Conservation (phyloP, 1,140 invertebrate genomes). For the Apolygus lucorum region DNA sequence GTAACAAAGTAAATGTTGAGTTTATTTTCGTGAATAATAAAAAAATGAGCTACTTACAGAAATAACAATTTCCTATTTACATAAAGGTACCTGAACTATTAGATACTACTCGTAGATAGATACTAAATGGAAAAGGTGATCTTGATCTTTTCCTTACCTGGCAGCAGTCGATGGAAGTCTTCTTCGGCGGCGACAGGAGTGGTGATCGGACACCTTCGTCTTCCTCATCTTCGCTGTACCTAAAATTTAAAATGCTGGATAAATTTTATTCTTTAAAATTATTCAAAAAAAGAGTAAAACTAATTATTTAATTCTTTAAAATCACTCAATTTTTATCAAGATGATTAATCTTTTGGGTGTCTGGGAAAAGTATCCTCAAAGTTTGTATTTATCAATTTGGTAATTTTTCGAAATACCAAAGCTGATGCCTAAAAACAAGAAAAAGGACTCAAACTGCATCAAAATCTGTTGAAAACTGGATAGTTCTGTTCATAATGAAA, state of each 20-base stretch:
- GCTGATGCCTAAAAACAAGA: background rate
- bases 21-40: too few species aligned
- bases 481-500: too few species aligned
- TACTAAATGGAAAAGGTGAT: too few species aligned
- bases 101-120: too few species aligned
- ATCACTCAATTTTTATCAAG: background rate
- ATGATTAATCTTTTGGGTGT: background rate
- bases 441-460: too few species aligned
- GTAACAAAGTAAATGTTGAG: too few species aligned
- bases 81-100: too few species aligned
- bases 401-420: background rate
- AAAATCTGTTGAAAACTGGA: too few species aligned
- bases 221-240: conserved; percentile 18
- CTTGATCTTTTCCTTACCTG: too few species aligned
- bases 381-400: background rate
- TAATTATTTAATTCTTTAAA: background rate
- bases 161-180: conserved; percentile 8
- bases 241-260: background rate
- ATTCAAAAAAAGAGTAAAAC: background rate
- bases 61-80: too few species aligned
- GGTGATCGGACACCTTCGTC: background rate
- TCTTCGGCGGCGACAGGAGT: conserved; percentile 12
- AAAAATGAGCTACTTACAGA: too few species aligned
- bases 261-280: background rate
- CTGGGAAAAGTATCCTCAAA: too few species aligned